Conservation (phyloP, 1,140 invertebrate genomes). For the Drosophila lacteicornis region DNA sequence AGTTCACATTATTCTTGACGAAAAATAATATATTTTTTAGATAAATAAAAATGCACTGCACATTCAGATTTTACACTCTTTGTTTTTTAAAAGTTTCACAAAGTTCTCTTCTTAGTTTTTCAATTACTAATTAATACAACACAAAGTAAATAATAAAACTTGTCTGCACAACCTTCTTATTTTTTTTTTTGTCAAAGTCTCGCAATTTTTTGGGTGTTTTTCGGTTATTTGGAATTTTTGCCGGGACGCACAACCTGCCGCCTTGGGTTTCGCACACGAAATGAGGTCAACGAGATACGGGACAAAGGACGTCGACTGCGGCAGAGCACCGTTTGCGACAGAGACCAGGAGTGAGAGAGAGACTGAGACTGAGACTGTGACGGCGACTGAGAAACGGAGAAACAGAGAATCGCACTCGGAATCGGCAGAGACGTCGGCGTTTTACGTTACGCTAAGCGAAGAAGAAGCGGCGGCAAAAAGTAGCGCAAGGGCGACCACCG, state of each 20-base stretch:
- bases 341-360: neutral
- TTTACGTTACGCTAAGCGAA: conserved; percentile 70
- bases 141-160: neutral
- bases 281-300: conserved; percentile 84
- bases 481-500: conserved; percentile 78
- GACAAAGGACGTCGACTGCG: conserved; percentile 55
- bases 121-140: neutral
- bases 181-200: conserved; percentile 23
- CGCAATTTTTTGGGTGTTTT: conserved; percentile 23
- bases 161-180: neutral
- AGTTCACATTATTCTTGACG: neutral
- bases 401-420: conserved; percentile 16
- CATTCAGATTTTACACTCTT: neutral
- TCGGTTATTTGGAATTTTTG: conserved; percentile 9
- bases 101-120: neutral
- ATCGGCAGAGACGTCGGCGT: conserved; percentile 44
- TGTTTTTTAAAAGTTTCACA: conserved; percentile 8
- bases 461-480: conserved; percentile 52
- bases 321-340: conserved; percentile 15
- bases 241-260: conserved; percentile 76
- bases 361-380: neutral
- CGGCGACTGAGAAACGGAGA: conserved; percentile 17
- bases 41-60: neutral
- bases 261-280: conserved; percentile 82
- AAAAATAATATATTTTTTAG: neutral